Evolutionary conservation across 1,140 invertebrate genomes (phyloP).

Genomic region (Drosophila repleta): DNA sequence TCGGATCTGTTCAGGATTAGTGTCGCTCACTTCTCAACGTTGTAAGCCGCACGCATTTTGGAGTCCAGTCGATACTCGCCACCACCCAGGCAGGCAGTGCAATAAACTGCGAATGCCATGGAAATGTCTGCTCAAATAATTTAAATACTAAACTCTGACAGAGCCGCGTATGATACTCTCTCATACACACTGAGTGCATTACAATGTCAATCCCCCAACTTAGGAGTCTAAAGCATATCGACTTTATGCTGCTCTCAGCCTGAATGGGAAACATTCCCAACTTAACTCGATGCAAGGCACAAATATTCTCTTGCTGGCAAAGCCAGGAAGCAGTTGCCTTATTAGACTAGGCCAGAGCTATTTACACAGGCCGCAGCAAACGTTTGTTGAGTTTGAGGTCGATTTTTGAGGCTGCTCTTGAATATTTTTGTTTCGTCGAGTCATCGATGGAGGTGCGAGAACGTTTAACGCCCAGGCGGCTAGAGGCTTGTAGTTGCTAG

Average conservation of each 20-base stretch:
- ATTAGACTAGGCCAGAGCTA: background rate
- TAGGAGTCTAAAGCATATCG: background rate
- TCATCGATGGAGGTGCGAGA: constrained; percentile 70
- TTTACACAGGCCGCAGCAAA: constrained; percentile 27
- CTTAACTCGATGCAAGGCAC: too few species aligned
- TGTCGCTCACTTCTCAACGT: constrained; percentile 67
- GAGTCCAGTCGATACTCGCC: constrained; percentile 37
- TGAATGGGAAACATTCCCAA: too few species aligned
- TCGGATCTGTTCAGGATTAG: constrained; percentile 69
- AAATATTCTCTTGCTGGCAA: too few species aligned
- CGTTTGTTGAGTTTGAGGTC: constrained; percentile 25
- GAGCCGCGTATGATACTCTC: background rate
- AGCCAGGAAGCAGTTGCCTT: background rate
- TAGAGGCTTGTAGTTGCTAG: constrained; percentile 13
- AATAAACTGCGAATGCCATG: constrained; percentile 20
- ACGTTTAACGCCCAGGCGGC: constrained; percentile 62
- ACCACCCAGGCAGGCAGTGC: constrained; percentile 51
- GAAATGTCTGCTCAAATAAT: background rate
- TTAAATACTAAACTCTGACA: background rate
- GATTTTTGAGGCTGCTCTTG: too few species aligned
- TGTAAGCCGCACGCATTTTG: constrained; percentile 64
- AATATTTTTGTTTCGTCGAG: constrained; percentile 43
- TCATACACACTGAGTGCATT: background rate
- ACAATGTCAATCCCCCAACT: constrained; percentile 10
- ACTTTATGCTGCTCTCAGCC: background rate